These are phyloP conservation scores for Allophyes oxyacanthae DNA, from an alignment of 2,888 invertebrate species.

Conservation along the genomic window DNA sequence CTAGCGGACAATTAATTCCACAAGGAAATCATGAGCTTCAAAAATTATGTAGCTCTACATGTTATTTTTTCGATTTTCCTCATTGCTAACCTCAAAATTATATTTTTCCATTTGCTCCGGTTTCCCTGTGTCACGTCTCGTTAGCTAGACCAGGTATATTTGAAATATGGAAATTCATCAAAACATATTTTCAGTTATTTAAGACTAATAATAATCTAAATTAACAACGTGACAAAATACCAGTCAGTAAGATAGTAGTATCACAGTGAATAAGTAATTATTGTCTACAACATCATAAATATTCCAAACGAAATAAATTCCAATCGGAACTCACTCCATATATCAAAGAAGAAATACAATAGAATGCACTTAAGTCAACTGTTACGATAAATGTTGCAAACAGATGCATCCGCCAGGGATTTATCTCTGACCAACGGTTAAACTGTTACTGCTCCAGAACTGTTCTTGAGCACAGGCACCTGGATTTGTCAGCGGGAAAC, in stretches of 20 bases:
- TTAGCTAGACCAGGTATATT: not conserved
- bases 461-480: slow-evolving; percentile 18
- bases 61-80: no score
- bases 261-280: no score
- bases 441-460: slow-evolving; percentile 12
- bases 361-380: slow-evolving; percentile 21
- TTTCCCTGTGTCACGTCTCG: no score
- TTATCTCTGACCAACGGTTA: slow-evolving; percentile 37
- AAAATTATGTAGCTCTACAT: no score
- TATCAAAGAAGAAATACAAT: slow-evolving; percentile 36
- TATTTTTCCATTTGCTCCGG: no score
- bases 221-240: slow-evolving; percentile 16
- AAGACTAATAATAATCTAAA: not conserved
- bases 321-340: slow-evolving; percentile 14
- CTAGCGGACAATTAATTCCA: no score
- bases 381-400: slow-evolving; percentile 30
- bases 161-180: slow-evolving; percentile 1
- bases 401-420: slow-evolving; percentile 37
- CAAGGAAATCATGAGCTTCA: no score
- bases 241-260: no score
- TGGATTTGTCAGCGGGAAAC: slow-evolving; percentile 30
- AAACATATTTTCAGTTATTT: not conserved
- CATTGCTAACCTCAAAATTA: no score
- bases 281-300: slow-evolving; percentile 11
- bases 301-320: slow-evolving; percentile 21